Conservation (phyloP, 1,140 invertebrate species). For the Dolichoris vasculosae region DNA sequence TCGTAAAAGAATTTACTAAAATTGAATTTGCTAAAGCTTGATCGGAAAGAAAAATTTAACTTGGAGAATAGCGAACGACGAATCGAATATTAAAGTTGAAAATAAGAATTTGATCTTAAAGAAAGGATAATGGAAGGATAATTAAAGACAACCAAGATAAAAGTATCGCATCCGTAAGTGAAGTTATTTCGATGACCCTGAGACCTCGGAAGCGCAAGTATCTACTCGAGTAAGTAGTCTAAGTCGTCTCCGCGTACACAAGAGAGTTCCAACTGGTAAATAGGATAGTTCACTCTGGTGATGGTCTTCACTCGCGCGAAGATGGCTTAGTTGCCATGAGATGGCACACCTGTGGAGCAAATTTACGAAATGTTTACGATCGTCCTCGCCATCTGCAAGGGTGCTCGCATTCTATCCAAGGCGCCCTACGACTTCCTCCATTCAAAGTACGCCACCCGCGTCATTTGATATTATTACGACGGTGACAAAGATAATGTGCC, state of each 20-base stretch:
- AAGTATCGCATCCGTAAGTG: background rate
- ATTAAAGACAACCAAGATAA: conserved; percentile 15
- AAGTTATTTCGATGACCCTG: conserved; percentile 19
- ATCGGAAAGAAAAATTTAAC: too few relatives aligned
- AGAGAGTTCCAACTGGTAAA: conserved; percentile 62
- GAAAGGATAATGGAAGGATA: background rate
- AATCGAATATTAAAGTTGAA: background rate
- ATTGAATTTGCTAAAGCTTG: too few relatives aligned
- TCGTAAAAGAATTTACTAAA: too few relatives aligned
- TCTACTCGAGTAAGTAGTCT: background rate
- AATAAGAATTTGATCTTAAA: background rate
- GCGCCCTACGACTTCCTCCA: conserved; percentile 31
- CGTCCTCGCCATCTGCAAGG: conserved; percentile 58
- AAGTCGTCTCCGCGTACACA: conserved; percentile 1
- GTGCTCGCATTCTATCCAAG: conserved; percentile 36
- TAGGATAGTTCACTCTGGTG: conserved; percentile 58
- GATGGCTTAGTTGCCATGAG: conserved; percentile 52
- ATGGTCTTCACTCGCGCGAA: conserved; percentile 17
- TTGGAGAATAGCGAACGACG: too few relatives aligned
- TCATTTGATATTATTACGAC: conserved; percentile 70
- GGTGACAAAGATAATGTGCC: conserved; percentile 52
- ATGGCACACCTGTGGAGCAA: conserved; percentile 76
- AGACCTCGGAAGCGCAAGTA: conserved; percentile 36
- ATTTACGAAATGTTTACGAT: conserved; percentile 76
- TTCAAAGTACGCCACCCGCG: conserved; percentile 57